Conservation (phyloP, 2,797 vertebrate genomes). For the Amniataba percoides region DNA sequence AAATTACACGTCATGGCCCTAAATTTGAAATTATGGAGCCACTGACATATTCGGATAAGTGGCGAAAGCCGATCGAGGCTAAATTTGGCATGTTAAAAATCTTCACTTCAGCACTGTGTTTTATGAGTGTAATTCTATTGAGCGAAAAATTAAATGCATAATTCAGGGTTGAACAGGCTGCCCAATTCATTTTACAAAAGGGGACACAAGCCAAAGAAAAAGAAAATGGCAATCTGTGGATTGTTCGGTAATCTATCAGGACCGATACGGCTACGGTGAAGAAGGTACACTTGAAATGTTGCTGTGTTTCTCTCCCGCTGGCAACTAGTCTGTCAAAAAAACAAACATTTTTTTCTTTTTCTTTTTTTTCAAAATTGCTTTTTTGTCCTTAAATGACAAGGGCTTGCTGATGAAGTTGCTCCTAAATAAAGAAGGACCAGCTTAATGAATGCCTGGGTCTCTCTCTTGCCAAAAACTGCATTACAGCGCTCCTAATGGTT, state of each 20-base stretch:
- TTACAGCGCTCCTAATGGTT: constrained; percentile 71
- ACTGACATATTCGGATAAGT: constrained; percentile 36
- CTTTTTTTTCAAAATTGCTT: constrained; percentile 16
- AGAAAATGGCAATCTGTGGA: constrained; percentile 27
- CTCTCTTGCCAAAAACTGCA: constrained; percentile 75
- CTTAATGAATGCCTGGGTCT: constrained; percentile 63
- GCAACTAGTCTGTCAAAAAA: constrained; percentile 24
- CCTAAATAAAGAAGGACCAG: constrained; percentile 69
- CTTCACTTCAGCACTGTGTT: constrained; percentile 47
- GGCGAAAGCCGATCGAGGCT: constrained; percentile 15
- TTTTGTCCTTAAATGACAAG: constrained; percentile 75
- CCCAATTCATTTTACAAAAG: constrained; percentile 58
- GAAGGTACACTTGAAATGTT: constrained; percentile 12
- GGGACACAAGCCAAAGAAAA: constrained; percentile 43
- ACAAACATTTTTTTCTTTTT: constrained; percentile 10
- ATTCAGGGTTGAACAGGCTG: constrained; percentile 53
- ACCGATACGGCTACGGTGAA: constrained; percentile 16
- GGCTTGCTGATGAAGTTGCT: constrained; percentile 66
- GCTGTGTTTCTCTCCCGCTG: constrained; percentile 26
- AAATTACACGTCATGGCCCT: constrained; percentile 26
- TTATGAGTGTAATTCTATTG: constrained; percentile 52
- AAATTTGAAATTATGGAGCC: constrained; percentile 32
- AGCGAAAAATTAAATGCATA: constrained; percentile 62
- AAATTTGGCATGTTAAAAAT: constrained; percentile 53
- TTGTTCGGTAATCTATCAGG: constrained; percentile 41